phyloP scores from a whole-genome alignment of 2,113 vertebrate species.

The Macaca fascicularis region DNA sequence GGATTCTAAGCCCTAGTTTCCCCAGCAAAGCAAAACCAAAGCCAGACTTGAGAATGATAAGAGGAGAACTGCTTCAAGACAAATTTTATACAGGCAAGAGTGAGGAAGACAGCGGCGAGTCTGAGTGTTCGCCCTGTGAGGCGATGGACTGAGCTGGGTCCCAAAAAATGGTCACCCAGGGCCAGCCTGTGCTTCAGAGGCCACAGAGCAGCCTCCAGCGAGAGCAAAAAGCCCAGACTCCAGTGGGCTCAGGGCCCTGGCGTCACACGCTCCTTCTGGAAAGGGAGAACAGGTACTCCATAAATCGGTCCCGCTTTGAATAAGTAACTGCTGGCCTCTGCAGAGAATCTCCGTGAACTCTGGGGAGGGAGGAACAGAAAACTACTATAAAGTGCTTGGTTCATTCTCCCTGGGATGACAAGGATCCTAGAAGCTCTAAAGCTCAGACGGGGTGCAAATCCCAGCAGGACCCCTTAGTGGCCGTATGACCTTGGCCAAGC shows the following conservation, averaged over 20 bases:
- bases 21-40: neutral
- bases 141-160: no score
- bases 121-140: rapidly evolving
- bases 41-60: neutral
- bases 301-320: no score
- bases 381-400: neutral
- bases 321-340: neutral
- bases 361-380: neutral
- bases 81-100: neutral
- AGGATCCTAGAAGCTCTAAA: neutral
- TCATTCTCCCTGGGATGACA: neutral
- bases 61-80: neutral
- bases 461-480: neutral
- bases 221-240: neutral
- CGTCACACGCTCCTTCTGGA: neutral
- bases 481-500: neutral
- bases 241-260: neutral
- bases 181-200: no score
- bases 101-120: no score
- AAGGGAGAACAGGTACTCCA: neutral
- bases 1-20: neutral
- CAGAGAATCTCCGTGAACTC: neutral
- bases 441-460: neutral
- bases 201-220: neutral
- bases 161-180: neutral